Conservation (phyloP, 2,797 vertebrate species). For the Tamandua tetradactyla region DNA sequence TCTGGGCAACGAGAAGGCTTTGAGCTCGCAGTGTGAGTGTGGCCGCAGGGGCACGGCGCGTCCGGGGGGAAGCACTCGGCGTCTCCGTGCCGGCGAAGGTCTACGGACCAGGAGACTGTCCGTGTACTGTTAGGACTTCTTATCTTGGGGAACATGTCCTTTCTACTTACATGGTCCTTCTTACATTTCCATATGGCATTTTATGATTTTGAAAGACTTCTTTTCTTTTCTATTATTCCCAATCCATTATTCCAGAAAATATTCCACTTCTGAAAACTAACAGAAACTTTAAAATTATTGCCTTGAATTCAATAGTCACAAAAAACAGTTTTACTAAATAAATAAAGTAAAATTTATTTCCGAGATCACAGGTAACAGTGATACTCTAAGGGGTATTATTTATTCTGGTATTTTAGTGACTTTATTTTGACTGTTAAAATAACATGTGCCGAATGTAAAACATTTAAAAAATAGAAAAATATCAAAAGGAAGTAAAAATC, state of each 20-base stretch:
- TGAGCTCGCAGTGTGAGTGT: conserved; percentile 83
- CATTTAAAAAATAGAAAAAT: not conserved
- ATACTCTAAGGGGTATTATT: not conserved
- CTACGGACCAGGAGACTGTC: not conserved
- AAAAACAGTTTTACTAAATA: not conserved
- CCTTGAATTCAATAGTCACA: not conserved
- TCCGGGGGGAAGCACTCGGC: too few species aligned
- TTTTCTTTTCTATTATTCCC: not conserved
- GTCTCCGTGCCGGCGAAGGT: too few species aligned
- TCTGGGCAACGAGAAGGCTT: conserved; percentile 75
- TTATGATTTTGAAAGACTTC: not conserved
- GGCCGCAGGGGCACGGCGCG: too few species aligned
- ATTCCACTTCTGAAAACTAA: not conserved
- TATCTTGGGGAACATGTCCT: not conserved
- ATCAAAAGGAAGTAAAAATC: not conserved
- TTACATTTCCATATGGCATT: not conserved
- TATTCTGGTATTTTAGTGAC: not conserved
- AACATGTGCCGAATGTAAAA: not conserved
- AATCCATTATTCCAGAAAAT: conserved; percentile 1
- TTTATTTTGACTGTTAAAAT: conserved; percentile 20
- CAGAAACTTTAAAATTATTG: not conserved
- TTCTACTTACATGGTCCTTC: not conserved
- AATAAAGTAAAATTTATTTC: not conserved
- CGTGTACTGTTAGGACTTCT: not conserved
- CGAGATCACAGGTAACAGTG: not conserved